Base-by-base conservation (phyloP, 2,888 invertebrate genomes). In the Mythimna impura region DNA sequence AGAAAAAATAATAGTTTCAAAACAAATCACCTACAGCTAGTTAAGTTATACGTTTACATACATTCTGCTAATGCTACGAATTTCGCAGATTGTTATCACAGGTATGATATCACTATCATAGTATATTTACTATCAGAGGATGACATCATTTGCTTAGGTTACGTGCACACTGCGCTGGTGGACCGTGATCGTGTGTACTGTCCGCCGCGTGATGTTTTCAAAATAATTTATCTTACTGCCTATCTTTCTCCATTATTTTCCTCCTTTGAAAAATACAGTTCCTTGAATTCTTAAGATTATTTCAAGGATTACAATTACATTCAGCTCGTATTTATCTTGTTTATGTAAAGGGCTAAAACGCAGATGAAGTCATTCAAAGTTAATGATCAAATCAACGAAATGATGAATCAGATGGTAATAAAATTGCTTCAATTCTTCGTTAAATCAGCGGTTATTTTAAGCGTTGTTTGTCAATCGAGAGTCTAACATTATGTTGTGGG, bases 61-160 rank as follows among this genome's bases (percentile, higher is more conserved):
- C 47, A 43, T 30, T 25, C 34, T 25, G 1, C 17, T 36, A 52
- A 66, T 58, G 52, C 58, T 71, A 73, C 64, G 55, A 66, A 74
- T 73, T 85, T 70, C 62, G 69, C 17, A 75, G 87, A 85, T 87
- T 74, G 74, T 87, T 87, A 86, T 86, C 85, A 83, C 72, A 66
- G 43, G 54, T 65, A 72, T 71, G 81, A 81, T 82, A 82, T 73
- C 78, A 84, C 81, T 78, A 85, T 85, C 79, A 81, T 75, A 73
- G 78, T 80, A 73, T 83, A 75, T 80, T 79, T 77, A 81, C 78
- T 83, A 87, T 87, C 86, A 73, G 71, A 50, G 60, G 66, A 77
- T 85, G 87, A 87, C 86, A 85, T 87, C 86, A 85, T 81, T 72
- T 78, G 73, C 77, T 83, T 79, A 81, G 78, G 78, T 73, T 78